phyloP scores from a whole-genome alignment of 1,140 invertebrate genomes.

The Zophobas morio region DNA sequence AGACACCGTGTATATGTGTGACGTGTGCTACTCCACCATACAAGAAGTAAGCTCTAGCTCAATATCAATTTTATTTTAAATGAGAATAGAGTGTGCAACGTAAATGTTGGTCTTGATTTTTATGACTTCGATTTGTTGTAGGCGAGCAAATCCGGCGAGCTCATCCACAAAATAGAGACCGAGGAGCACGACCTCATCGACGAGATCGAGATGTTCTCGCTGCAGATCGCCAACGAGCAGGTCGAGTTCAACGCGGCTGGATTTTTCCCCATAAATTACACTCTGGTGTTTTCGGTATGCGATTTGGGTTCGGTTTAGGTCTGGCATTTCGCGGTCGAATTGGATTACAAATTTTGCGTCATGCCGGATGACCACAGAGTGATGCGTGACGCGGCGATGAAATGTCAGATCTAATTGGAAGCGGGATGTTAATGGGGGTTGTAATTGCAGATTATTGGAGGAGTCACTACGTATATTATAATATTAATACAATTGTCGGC shows the following conservation, averaged over 20 bases:
- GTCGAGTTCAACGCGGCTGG: background rate
- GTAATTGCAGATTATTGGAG: constrained; percentile 53
- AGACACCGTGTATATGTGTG: constrained; percentile 49
- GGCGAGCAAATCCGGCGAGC: background rate
- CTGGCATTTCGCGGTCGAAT: background rate
- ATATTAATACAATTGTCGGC: constrained; percentile 56
- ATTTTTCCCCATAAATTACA: background rate
- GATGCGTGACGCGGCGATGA: background rate
- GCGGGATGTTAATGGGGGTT: background rate
- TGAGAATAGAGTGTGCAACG: background rate
- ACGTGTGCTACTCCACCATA: constrained; percentile 53
- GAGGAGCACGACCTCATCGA: background rate
- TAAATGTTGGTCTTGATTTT: background rate
- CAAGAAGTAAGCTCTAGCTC: constrained; percentile 43
- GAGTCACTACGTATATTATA: constrained; percentile 53
- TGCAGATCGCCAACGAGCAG: background rate
- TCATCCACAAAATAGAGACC: background rate
- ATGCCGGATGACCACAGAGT: no score
- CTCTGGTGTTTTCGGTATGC: background rate
- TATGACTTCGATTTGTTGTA: background rate
- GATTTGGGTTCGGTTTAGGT: background rate
- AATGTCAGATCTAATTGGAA: constrained; percentile 30
- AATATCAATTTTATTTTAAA: no score
- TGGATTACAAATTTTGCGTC: background rate
- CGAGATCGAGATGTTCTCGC: background rate